Base-by-base conservation (phyloP, 2,797 vertebrate species). In the Fratercula arctica region DNA sequence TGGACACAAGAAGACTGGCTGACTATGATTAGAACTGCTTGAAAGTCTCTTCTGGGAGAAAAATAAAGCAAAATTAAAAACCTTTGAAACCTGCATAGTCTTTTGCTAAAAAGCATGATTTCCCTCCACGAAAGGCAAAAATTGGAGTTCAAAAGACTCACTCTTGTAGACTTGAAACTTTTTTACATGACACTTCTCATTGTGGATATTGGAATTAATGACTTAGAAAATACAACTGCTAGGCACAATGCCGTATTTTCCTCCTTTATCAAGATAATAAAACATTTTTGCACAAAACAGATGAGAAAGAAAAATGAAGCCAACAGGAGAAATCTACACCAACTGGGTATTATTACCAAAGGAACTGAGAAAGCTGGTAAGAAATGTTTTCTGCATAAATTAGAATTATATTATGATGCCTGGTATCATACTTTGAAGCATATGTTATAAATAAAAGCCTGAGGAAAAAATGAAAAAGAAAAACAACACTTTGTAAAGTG, bases 191-290 rank as follows among this genome's bases (percentile, higher is more conserved):
- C 68, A 90, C n/a, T 87, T 93, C 25, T 91, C 77, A 91, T 76
- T 84, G 78, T 73, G 81, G 61, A 88, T 97, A 94, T 81, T 63
- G 37, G 68, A 91, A 93, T 95, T 95, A 98, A 96, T 94, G 89
- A 92, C 45, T 95, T 63, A 94, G 88, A 96, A 97, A 95, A 97
- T 80, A 66, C 24, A 97, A 79, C 69, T 85, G 11, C 46, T 48
- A 78, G 90, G 69, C 81, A 96, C 14, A 87, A 31, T 60, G 72
- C 54, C 23, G 23, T 29, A 91, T 60, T 72, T 94, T 75, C 48
- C 76, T 81, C 31, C 48, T 85, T 92, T 90, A 95, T 95, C 61
- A 90, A 78, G 78, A 91, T 60, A 92, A 95, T 92, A 96, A 92
- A 95, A 67, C 23, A 41, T 37, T 78, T 94, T 69, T 90, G 53